Evolutionary conservation across 2,888 invertebrate genomes (phyloP), one percentile per base, ranked within the genome.

Genomic region (Hypercompe scribonia): DNA sequence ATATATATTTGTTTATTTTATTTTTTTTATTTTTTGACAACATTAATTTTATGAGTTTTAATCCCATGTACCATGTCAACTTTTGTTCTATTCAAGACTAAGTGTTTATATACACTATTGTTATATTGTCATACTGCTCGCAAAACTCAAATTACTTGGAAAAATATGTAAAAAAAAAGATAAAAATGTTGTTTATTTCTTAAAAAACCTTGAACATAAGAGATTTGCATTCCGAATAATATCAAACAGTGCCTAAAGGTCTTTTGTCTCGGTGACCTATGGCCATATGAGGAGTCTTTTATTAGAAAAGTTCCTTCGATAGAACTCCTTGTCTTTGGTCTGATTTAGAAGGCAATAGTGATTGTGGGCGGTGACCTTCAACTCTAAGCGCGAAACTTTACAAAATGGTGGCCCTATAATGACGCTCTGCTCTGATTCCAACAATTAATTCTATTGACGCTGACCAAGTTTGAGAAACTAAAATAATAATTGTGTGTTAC

Each of bases 361-460:
- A 77, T 31, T 50, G 73, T 68, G 28, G 54, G 68, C 68, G 54
- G 54, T 18, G 80, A 50, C 85, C 85, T 84, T 82, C 78, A 84
- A 78, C 84, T 79, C 78, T 80, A 74, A 73, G 75, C 72, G 64
- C 72, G 36, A 36, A 39, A 71, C 73, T 74, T 68, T 39, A 34
- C 61, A 15, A 63, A 54, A 66, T 33, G 15, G 73, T 42, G 73
- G 76, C 76, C 66, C 75, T 83, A 84, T 81, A 28, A 78, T 33
- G 68, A 61, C 76, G 79, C 78, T 78, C 39, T 34, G n/a, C 58
- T 3, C 5, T 28, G 5, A 4, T 61, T 61, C 31, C 31, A 31
- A 31, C 54, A 58, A n/a, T 24, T 7, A 18, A 46, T 46, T 46
- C 18, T 42, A 42, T 42, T 42, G 8, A 36, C n/a, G n/a, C n/a